Evolutionary conservation across 2,888 invertebrate genomes (phyloP), one percentile per base, ranked within the genome.

Genomic region (Oxystoma pomonae): DNA sequence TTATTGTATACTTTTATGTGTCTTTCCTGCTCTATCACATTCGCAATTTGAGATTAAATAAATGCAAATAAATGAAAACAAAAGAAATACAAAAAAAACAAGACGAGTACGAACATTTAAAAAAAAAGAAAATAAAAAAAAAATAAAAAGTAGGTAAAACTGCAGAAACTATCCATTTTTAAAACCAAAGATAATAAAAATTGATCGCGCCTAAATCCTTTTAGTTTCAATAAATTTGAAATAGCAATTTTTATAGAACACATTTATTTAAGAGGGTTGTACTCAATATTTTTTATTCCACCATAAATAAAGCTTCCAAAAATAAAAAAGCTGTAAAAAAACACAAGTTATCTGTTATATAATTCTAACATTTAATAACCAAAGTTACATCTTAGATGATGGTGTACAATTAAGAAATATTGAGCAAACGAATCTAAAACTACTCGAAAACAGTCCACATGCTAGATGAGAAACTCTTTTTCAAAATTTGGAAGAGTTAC

Each of bases 21-120:
- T 71, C 74, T 73, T 72, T 72, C 69, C 64, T 69, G 65, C 64
- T 65, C 63, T 75, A 75, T 75, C 74, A 75, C 76, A 75, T 71
- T 66, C 67, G 68, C 35, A 64, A 63, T 67, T 65, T 65, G 69
- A 71, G 69, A 73, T 73, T 67, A 68, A 70, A 72, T 70, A 71
- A 50, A 60, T 35, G 35, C 35, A 35, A 18, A 50, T 20, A 60
- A 1, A 20, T 52, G 55, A 60, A 65, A 51, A 51, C 55, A 66
- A 67, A 60, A 57, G 21, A 20, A 60, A 57, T 16, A 61, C 18
- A 59, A 52, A 53, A 51, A 51, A 62, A 19, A 58, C 19, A 21
- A 51, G 53, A 60, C 22, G n/a, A 19, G 17, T 16, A 61, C 20
- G 53, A 53, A 9, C 49, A 18, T 1, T 16, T 55, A 55, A 59